Conservation (phyloP, 2,888 invertebrate species). For the Tinea trinotella region DNA sequence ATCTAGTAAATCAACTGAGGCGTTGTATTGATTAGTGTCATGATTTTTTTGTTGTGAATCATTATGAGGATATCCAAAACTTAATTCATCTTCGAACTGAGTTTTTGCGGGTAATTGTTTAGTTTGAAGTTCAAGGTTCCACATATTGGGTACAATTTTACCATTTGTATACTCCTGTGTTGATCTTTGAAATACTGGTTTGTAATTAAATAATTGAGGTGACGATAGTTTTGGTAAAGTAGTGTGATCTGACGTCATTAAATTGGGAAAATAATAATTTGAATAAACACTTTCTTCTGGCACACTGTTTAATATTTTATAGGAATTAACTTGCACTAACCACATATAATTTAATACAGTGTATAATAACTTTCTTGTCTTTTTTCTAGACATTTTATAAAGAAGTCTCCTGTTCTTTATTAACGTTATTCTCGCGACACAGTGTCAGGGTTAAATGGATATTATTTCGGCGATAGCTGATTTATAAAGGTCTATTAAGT, state of each 20-base stretch:
- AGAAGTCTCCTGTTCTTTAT: too few relatives aligned
- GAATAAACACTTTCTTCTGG: neutral
- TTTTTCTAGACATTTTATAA: neutral
- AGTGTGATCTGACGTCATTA: neutral
- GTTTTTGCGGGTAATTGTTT: neutral
- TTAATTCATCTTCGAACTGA: neutral
- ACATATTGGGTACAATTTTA: neutral
- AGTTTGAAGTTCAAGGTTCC: constrained; percentile 7
- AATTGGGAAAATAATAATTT: neutral
- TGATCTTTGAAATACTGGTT: neutral
- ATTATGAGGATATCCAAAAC: neutral
- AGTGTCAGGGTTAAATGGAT: neutral
- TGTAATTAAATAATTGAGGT: neutral
- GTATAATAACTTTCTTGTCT: neutral
- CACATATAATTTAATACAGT: neutral
- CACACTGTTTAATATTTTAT: neutral
- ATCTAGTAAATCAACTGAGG: neutral
- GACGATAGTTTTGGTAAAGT: neutral
- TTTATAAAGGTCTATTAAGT: constrained; percentile 1
- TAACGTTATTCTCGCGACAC: neutral
- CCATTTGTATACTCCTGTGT: neutral
- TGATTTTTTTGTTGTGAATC: neutral
- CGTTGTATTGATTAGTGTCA: constrained; percentile 5
- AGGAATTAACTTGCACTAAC: neutral
- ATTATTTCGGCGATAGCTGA: neutral